phyloP scores from a whole-genome alignment of 2,113 vertebrate species.

The Ameiurus melas region DNA sequence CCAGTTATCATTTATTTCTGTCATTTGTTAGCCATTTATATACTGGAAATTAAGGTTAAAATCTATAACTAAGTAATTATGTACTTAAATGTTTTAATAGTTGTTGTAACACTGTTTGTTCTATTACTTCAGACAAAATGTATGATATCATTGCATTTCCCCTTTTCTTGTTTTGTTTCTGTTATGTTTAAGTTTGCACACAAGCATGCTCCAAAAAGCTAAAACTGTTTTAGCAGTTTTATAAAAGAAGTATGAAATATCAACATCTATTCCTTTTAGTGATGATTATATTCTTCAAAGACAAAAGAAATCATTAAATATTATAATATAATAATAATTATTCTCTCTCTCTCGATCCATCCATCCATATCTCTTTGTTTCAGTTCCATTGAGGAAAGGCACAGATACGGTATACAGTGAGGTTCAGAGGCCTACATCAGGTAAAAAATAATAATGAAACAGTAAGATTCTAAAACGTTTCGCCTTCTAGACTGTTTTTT shows the following conservation, averaged over 20 bases:
- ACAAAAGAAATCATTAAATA: not conserved
- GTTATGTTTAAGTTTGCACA: not conserved
- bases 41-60: not conserved
- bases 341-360: not conserved
- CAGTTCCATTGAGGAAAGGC: conserved; percentile 70
- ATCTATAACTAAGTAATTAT: not conserved
- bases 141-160: not conserved
- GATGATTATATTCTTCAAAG: not conserved
- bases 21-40: not conserved
- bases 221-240: not conserved
- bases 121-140: not conserved
- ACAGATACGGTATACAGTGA: conserved; percentile 78
- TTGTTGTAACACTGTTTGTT: not conserved
- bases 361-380: not conserved
- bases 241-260: too few species aligned
- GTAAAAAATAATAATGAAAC: conserved; percentile 51
- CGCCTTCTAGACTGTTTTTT: not conserved
- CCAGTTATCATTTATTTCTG: not conserved
- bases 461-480: not conserved
- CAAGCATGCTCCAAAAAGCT: not conserved
- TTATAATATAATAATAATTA: too few species aligned
- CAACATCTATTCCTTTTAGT: too few species aligned
- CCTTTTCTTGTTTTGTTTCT: not conserved
- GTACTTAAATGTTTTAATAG: not conserved
- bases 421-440: conserved; percentile 67